Evolutionary conservation across 1,140 invertebrate genomes (phyloP), one percentile per base, ranked within the genome.

Genomic region (Lordiphosa stackelbergi): DNA sequence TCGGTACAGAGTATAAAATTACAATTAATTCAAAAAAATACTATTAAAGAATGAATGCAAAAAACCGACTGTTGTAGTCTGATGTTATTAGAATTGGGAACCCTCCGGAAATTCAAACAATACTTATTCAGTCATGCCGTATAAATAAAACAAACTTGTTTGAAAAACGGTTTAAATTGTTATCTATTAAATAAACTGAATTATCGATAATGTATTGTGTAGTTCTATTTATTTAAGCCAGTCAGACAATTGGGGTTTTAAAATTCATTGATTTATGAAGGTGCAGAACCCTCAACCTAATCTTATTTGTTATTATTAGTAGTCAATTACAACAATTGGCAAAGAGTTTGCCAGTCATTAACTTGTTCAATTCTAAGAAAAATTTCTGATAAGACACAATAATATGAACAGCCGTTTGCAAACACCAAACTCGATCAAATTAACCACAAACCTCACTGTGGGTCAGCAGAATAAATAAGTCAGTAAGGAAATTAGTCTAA

Each of bases 381-480:
- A 36, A 36, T 46, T 6, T 13, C 11, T 12, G 64, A 66, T 66
- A 56, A 66, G 64, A 66, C 62, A 56, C 53, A 19, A 12, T 38
- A 51, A 16, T 11, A 19, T 9, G 11, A 36, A 13, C 9, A 49
- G 7, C 6, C 28, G 28, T 31, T 37, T 36, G 8, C 5, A 6
- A 5, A 35, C 3, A 46, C n/a, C 10, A 28, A 22, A 28, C n/a
- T 8, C n/a, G n/a, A 22, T 45, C 38, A 13, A n/a, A 41, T 13
- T 12, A 7, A 41, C 3, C 16, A 41, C 16, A 16, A 41, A 16
- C 12, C 24, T 34, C 43, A 46, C 24, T 31, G 11, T 46, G 31
- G 43, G 31, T 46, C 43, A 13, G 43, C 43, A 34, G 6, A 7
- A 22, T 11, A 11, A 12, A 10, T 7, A 9, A 46, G 11, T 22